Conservation (phyloP, 2,888 invertebrate genomes). For the Nomada ruficornis region DNA sequence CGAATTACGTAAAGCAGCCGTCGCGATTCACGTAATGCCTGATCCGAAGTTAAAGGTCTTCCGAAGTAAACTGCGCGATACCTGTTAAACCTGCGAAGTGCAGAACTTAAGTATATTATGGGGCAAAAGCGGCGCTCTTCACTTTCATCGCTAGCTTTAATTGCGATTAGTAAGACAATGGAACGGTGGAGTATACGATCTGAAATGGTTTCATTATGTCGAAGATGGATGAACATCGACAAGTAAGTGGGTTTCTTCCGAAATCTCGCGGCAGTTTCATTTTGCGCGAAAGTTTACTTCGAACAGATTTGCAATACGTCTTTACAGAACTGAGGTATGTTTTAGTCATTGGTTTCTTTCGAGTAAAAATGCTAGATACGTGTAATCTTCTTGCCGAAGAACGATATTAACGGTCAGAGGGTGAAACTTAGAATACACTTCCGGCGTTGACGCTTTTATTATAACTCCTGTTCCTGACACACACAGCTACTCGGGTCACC, state of each 20-base stretch:
- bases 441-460: slow-evolving; percentile 49
- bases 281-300: too few species aligned
- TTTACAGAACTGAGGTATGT: too few species aligned
- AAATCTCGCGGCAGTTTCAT: too few species aligned
- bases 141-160: neutral
- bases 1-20: slow-evolving; percentile 18
- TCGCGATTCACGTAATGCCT: slow-evolving; percentile 11
- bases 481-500: neutral
- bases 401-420: neutral
- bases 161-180: neutral
- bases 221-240: too few species aligned
- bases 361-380: neutral
- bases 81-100: slow-evolving; percentile 5
- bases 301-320: too few species aligned
- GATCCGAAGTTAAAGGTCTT: neutral
- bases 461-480: slow-evolving; percentile 10
- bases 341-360: neutral
- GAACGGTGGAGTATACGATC: neutral
- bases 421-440: slow-evolving; percentile 40
- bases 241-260: too few species aligned
- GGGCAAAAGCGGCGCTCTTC: neutral
- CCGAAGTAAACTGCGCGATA: slow-evolving; percentile 14
- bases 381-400: neutral
- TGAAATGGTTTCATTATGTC: neutral
- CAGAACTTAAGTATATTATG: neutral